Percentiles rank a stretch among this genome's conserved stretches.
These are phyloP conservation scores for Echinops telfairi DNA, from an alignment of 2,113 vertebrate species.

Conservation along the genomic window DNA sequence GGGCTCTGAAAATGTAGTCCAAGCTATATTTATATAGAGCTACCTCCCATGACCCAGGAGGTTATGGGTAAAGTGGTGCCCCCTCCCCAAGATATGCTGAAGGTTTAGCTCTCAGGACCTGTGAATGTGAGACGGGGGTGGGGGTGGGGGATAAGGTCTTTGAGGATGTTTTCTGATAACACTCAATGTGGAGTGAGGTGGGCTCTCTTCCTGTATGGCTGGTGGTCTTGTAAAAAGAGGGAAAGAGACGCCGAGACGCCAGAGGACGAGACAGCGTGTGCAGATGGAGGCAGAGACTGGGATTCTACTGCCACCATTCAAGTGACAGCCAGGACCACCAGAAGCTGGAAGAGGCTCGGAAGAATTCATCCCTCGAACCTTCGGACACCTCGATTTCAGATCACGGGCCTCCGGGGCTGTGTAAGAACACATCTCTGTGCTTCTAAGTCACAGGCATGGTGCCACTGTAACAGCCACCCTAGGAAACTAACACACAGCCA, in stretches of 20 bases:
- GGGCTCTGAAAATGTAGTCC: background rate
- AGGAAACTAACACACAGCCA: background rate
- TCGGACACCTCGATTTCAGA: background rate
- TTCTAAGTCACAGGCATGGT: background rate
- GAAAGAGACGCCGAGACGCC: background rate
- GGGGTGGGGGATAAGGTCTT: background rate
- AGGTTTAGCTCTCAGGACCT: background rate
- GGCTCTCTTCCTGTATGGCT: background rate
- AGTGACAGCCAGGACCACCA: background rate
- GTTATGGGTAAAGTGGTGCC: background rate
- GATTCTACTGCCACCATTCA: background rate
- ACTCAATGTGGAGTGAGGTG: background rate
- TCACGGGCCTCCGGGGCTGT: background rate
- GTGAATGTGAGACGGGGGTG: background rate
- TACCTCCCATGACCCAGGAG: background rate
- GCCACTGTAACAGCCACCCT: background rate
- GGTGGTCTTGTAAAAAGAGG: background rate
- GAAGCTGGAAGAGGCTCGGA: background rate
- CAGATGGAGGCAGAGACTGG: background rate
- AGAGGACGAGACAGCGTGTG: background rate
- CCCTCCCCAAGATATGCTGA: background rate
- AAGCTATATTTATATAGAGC: background rate
- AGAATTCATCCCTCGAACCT: background rate
- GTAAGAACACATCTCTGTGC: background rate
- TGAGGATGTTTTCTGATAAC: background rate